phyloP scores from a whole-genome alignment of 2,797 vertebrate genomes.

The Hippocampus kuda region DNA sequence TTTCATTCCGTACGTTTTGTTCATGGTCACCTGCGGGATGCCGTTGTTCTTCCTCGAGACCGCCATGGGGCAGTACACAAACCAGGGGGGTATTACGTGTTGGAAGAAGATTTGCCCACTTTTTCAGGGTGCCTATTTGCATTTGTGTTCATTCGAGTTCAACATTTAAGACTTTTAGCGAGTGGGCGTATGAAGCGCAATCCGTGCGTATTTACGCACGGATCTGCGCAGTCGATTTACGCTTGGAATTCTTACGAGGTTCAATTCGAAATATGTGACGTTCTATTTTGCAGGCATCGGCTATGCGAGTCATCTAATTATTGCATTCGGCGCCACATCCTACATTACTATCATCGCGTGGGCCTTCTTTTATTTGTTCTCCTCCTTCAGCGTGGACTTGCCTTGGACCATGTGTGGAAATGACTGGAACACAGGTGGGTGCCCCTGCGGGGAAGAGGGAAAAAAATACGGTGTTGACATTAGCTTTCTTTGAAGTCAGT shows the following conservation, averaged over 20 bases:
- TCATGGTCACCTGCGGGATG: constrained; percentile 65
- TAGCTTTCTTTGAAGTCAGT: not conserved
- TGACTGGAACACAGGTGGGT: constrained; percentile 56
- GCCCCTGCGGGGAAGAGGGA: not conserved
- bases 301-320: constrained; percentile 54
- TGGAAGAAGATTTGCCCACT: constrained; percentile 67
- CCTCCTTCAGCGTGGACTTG: constrained; percentile 44
- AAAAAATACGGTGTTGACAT: not conserved
- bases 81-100: constrained; percentile 65
- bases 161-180: not conserved
- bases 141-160: not conserved
- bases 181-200: not conserved
- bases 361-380: constrained; percentile 56
- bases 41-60: constrained; percentile 68
- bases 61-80: constrained; percentile 64
- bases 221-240: not conserved
- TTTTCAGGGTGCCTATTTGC: constrained; percentile 51
- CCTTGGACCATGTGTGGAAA: constrained; percentile 54
- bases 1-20: constrained; percentile 65
- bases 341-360: constrained; percentile 51
- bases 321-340: constrained; percentile 45
- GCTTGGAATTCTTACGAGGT: not conserved
- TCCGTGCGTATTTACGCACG: not conserved
- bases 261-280: not conserved
- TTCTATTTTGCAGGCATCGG: constrained; percentile 37